Percentiles rank a stretch among this genome's conserved stretches.
Evolutionary conservation across 2,113 vertebrate genomes (phyloP).

Genomic region (Thymallus thymallus): DNA sequence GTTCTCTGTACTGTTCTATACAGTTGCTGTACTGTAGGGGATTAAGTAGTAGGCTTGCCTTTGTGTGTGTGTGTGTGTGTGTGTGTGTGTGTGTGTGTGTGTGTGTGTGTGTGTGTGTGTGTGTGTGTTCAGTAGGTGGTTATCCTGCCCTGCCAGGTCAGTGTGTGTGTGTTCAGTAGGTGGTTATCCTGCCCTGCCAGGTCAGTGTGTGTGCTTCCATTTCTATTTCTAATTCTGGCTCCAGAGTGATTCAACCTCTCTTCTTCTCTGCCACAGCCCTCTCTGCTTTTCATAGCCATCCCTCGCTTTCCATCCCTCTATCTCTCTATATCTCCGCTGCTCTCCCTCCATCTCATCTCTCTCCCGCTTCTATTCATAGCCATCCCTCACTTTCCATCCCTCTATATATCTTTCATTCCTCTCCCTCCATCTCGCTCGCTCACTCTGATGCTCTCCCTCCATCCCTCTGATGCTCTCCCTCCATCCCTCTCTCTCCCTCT

Average conservation of each 20-base stretch:
- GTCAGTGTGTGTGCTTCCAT: constrained; percentile 47
- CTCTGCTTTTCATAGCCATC: constrained; percentile 62
- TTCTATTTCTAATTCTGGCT: constrained; percentile 39
- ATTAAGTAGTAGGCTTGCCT: background rate
- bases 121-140: no score
- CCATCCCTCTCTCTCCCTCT: no score
- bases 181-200: no score
- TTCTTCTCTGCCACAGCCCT: constrained; percentile 56
- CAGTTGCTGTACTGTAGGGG: no score
- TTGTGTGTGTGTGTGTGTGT: constrained; percentile 10
- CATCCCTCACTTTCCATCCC: no score
- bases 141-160: no score
- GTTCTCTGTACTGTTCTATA: constrained; percentile 50
- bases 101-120: constrained; percentile 55
- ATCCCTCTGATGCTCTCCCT: no score
- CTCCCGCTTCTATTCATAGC: no score
- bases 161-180: no score
- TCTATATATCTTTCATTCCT: no score
- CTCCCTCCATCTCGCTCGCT: no score
- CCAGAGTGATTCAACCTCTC: constrained; percentile 67
- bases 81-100: no score
- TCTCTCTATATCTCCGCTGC: background rate
- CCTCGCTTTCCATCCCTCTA: constrained; percentile 43
- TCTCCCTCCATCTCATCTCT: background rate
- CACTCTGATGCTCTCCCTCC: accelerated